Base-by-base conservation (phyloP, 2,888 invertebrate genomes). In the Drosophila diplacantha region DNA sequence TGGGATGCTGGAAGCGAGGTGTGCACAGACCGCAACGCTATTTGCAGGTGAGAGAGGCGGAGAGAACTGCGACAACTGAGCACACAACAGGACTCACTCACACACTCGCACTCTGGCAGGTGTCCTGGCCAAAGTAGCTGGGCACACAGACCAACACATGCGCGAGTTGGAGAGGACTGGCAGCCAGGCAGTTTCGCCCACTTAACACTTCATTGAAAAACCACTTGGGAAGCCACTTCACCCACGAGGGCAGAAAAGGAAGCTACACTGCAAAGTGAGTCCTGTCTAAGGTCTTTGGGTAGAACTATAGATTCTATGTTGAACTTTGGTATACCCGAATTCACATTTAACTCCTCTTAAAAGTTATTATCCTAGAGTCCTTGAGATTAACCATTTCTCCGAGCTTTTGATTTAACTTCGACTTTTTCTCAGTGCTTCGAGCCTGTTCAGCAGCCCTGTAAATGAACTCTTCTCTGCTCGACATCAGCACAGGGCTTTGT, bases 121-220 rank as follows among this genome's bases (percentile, higher is more conserved):
- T n/a, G 35, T 29, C 35, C 46, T 41, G 53, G 32, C 69, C 68
- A 51, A 72, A 79, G 82, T 75, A 79, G 69, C 53, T 56, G 22
- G 26, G 37, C 41, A 57, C 38, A 65, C 62, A 59, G 47, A 68
- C 62, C 55, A 20, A 62, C n/a, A 52, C 37, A 57, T 14, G 18
- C 22, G 47, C 20, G 44, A 35, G 18, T 8, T 50, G 35, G 29
- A 39, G 63, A n/a, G 53, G 39, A 55, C 47, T 57, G 41, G 39
- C 47, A 52, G 62, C 73, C 68, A 51, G 66, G 64, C 71, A 69
- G 74, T 67, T 75, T 74, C 66, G 59, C 78, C 69, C 82, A 85
- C 82, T 85, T 84, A 85, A 76, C 83, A 83, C 85, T 84, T 85
- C 83, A 83, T 83, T 83, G 85, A 82, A 83, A 83, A 83, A 76